These are phyloP conservation scores for Cairina moschata DNA, from an alignment of 2,113 vertebrate genomes.

Conservation along the genomic window DNA sequence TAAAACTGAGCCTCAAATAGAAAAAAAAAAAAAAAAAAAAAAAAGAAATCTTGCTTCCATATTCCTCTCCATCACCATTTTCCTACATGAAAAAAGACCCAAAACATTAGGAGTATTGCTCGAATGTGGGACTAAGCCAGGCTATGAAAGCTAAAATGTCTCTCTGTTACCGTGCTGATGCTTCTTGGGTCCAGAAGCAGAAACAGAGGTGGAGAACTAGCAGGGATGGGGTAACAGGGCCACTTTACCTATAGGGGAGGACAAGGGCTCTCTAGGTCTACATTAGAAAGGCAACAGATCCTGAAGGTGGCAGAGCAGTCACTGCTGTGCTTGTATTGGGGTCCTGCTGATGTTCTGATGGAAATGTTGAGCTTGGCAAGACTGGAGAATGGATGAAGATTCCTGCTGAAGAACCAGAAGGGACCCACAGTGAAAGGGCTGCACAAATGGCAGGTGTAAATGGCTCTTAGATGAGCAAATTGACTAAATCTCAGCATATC, in stretches of 20 bases:
- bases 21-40: neutral
- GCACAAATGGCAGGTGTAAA: neutral
- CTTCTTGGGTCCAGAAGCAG: neutral
- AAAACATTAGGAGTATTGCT: neutral
- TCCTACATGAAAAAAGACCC: neutral
- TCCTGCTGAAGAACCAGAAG: neutral
- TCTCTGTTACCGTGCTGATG: neutral
- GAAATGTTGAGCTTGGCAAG: neutral
- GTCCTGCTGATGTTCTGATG: neutral
- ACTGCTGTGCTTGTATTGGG: neutral
- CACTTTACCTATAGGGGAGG: neutral
- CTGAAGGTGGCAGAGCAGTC: neutral
- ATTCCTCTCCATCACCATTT: neutral
- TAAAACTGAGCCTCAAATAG: neutral
- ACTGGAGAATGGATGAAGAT: neutral
- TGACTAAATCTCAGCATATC: neutral
- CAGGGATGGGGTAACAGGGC: neutral
- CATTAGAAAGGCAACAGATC: neutral
- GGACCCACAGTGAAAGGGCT: neutral
- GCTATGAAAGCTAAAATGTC: neutral
- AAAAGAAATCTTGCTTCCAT: neutral
- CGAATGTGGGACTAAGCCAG: neutral
- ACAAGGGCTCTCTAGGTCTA: neutral
- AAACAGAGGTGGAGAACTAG: neutral
- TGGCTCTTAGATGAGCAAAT: neutral